A percentile compares a stretch with the other conserved stretches of the same genome.
Evolutionary conservation across 2,888 invertebrate species (phyloP).

Genomic region (Salticus scenicus): DNA sequence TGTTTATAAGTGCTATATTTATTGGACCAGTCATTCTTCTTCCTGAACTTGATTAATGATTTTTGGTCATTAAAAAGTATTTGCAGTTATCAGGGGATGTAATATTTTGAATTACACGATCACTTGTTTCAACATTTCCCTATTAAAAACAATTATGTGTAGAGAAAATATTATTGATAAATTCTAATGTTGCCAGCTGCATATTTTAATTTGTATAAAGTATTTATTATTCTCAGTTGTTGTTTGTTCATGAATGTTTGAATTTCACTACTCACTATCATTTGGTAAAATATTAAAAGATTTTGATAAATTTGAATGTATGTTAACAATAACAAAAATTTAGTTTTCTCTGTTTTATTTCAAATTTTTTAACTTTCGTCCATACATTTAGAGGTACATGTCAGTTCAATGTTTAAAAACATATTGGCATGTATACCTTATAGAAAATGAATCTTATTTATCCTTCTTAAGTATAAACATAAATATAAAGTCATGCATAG

Average conservation of each 20-base stretch:
- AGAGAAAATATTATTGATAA: constrained; percentile 64
- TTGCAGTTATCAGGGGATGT: not conserved
- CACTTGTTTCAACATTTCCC: constrained; percentile 25
- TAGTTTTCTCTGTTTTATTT: too few relatives aligned
- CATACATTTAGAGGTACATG: too few relatives aligned
- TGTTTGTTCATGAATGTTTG: constrained; percentile 6
- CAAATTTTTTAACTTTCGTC: too few relatives aligned
- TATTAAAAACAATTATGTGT: constrained; percentile 59
- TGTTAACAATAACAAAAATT: too few relatives aligned
- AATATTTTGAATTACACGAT: not conserved
- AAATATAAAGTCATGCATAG: too few relatives aligned
- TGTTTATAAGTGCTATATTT: constrained; percentile 60
- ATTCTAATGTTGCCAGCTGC: constrained; percentile 66
- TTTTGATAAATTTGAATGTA: too few relatives aligned
- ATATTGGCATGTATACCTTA: too few relatives aligned
- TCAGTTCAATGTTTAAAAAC: too few relatives aligned
- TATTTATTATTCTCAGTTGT: constrained; percentile 66
- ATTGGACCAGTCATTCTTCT: constrained; percentile 56
- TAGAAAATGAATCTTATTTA: too few relatives aligned
- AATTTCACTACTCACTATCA: not conserved
- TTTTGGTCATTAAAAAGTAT: not conserved
- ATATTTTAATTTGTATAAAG: constrained; percentile 70
- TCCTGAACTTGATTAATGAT: constrained; percentile 14
- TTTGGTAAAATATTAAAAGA: too few relatives aligned
- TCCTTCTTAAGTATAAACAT: too few relatives aligned